Conservation (phyloP, 2,113 vertebrate species). For the Microtus oregoni region DNA sequence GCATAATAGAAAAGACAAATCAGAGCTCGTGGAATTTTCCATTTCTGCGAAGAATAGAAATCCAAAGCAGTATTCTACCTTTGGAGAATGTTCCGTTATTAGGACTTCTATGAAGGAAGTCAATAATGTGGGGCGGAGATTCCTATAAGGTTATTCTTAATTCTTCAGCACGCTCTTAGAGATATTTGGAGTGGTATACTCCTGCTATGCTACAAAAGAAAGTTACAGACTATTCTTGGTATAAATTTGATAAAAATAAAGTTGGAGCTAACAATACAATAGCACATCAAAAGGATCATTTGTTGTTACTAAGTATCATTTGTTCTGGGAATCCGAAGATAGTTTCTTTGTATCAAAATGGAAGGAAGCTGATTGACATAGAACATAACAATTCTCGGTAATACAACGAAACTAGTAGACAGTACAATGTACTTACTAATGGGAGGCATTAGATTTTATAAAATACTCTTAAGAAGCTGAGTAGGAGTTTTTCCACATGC, state of each 20-base stretch:
- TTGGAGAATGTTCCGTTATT: slow-evolving; percentile 26
- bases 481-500: neutral
- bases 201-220: neutral
- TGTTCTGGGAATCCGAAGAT: slow-evolving; percentile 54
- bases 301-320: slow-evolving; percentile 27
- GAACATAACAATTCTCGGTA: slow-evolving; percentile 36
- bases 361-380: slow-evolving; percentile 58
- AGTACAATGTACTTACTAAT: slow-evolving; percentile 39
- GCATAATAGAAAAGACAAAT: neutral
- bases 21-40: neutral
- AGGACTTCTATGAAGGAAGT: slow-evolving; percentile 10
- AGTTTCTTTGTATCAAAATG: slow-evolving; percentile 51
- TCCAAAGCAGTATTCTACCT: slow-evolving; percentile 6
- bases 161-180: neutral
- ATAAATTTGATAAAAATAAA: slow-evolving; percentile 53
- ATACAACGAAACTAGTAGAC: slow-evolving; percentile 54
- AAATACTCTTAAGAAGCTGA: slow-evolving; percentile 37
- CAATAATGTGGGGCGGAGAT: neutral
- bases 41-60: slow-evolving; percentile 3
- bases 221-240: neutral
- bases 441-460: slow-evolving; percentile 30
- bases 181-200: slow-evolving; percentile 11
- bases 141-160: neutral
- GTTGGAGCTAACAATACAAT: slow-evolving; percentile 22
- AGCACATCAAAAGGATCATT: slow-evolving; percentile 26